Base-by-base conservation (phyloP, 2,797 vertebrate genomes). In the Phoxinus dragarum region DNA sequence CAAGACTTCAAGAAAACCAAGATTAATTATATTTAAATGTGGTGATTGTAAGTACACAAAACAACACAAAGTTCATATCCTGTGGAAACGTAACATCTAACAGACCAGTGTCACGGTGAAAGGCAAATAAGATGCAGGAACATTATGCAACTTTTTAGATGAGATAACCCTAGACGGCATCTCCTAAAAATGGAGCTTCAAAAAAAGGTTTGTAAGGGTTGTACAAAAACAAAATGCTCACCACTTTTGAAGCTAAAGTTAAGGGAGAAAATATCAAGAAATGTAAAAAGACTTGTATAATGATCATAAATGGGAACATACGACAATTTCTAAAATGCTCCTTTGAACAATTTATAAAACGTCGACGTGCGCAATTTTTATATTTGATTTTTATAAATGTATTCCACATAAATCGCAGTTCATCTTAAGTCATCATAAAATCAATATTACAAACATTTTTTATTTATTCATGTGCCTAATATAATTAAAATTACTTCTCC, bases 1-100 rank as follows among this genome's bases (percentile, higher is more conserved):
- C 11, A 9, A 8, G 0, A 36, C 31, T 80, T 80, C 21, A 2
- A 52, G 27, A 68, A 84, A 76, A 52, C 19, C 34, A 31, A 76
- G 47, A 69, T 56, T 47, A 44, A 77, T 66, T 84, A 84, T 84
- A 78, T 69, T 84, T 84, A 71, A 76, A 42, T 66, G 72, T 40
- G 73, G 73, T 83, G 59, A 75, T 21, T 40, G 17, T 16, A 67
- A 42, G 66, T 38, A 84, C 74, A 68, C 52, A 78, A 64, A 80
- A 80, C 83, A 79, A 71, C 68, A 85, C 68, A 80, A 40, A 85
- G 76, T 72, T 85, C 84, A 85, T 77, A 80, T 80, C 68, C 84
- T 73, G 83, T 44, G 5, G 31, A 79, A 79, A 42, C 27, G 3
- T 21, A 14, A 2, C 21, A 66, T 64, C 56, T 49, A 31, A 38